Evolutionary conservation across 2,888 invertebrate genomes (phyloP).

Genomic region (Argyresthia goedartella): DNA sequence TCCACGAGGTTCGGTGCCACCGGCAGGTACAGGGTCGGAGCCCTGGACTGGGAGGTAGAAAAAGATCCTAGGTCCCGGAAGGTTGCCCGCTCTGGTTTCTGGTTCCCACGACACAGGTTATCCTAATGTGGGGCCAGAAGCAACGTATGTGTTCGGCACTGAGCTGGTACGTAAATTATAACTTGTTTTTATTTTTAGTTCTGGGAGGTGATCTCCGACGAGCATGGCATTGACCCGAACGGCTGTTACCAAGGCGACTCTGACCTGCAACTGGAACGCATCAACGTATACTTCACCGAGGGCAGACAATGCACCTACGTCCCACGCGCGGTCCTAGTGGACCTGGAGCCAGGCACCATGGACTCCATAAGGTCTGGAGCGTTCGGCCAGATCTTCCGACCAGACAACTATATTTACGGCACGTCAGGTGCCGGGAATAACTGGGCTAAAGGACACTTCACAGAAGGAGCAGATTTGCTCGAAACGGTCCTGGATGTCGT

Average conservation of each 20-base stretch:
- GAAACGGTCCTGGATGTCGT: constrained; percentile 72
- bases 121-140: not conserved
- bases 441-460: constrained; percentile 76
- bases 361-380: constrained; percentile 75
- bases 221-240: constrained; percentile 72
- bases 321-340: constrained; percentile 46
- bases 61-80: too few relatives aligned
- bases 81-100: too few relatives aligned
- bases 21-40: too few relatives aligned
- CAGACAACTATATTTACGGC: constrained; percentile 79
- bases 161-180: too few relatives aligned
- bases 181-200: constrained; percentile 33
- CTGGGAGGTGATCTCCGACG: constrained; percentile 76
- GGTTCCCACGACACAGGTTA: not conserved
- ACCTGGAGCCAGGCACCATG: constrained; percentile 59
- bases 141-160: too few relatives aligned
- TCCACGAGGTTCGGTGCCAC: too few relatives aligned
- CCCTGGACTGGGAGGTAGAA: too few relatives aligned
- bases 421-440: constrained; percentile 70
- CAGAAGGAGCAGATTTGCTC: constrained; percentile 74
- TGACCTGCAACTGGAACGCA: constrained; percentile 79
- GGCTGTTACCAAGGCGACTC: constrained; percentile 73
- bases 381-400: constrained; percentile 77
- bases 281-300: constrained; percentile 83
- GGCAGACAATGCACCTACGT: constrained; percentile 52